These are phyloP conservation scores for Zelleria hepariella DNA, from an alignment of 2,888 invertebrate species.

Conservation along the genomic window DNA sequence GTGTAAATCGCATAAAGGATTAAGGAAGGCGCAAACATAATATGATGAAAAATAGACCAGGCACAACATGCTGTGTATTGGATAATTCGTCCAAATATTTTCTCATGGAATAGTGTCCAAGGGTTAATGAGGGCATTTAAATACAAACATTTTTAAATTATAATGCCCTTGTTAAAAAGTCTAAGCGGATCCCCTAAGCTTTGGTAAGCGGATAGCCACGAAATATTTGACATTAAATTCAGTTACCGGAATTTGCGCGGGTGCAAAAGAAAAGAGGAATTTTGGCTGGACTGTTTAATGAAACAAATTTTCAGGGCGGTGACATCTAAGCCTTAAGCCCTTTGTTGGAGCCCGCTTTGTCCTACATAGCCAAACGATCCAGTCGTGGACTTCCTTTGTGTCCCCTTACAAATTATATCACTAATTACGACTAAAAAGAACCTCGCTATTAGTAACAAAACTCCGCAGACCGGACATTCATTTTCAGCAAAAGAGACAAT, in stretches of 20 bases:
- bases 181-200: slow-evolving; percentile 15
- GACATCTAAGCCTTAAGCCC: slow-evolving; percentile 63
- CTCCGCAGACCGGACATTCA: not conserved
- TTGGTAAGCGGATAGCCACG: slow-evolving; percentile 42
- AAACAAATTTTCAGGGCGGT: slow-evolving; percentile 65
- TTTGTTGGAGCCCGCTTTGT: slow-evolving; percentile 55
- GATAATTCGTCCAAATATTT: not conserved
- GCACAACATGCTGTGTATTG: no score
- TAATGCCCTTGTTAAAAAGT: not conserved
- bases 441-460: slow-evolving; percentile 16
- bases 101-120: not conserved
- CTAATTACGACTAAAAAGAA: slow-evolving; percentile 61
- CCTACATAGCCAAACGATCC: slow-evolving; percentile 41
- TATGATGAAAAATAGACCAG: not conserved
- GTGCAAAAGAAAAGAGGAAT: slow-evolving; percentile 51
- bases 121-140: not conserved
- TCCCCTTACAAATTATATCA: slow-evolving; percentile 47
- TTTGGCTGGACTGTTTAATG: slow-evolving; percentile 55
- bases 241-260: slow-evolving; percentile 39
- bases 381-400: slow-evolving; percentile 51
- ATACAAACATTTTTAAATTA: not conserved
- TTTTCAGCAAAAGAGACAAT: not conserved
- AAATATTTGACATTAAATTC: slow-evolving; percentile 41
- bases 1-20: no score
- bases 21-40: not conserved